Evolutionary conservation across 23 tunicate species (phyloP), one percentile per base, ranked within the genome.

Genomic region (Phallusia fumigata): DNA sequence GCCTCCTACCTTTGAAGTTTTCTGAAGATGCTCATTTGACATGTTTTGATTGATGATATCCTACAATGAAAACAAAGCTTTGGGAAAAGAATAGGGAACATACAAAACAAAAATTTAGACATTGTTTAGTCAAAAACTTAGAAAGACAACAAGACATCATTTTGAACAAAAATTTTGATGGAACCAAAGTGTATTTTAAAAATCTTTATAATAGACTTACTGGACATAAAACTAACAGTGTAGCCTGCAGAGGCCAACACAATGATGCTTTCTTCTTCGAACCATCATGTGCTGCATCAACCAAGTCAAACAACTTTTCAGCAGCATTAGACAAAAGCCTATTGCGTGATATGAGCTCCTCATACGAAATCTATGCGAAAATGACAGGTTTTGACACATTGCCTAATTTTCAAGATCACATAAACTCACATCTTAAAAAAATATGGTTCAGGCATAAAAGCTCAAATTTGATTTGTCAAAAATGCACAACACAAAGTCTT

Each of bases 221-320:
- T 5, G 97, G 97, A 34, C 91, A 92, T 50, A 92, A 81, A 45
- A 86, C 75, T 19, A 92, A 79, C 16, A 92, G 88, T 80, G 81
- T 75, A 21, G 83, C 87, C 64, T 92, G 97, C 34, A 92, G 82
- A 12, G 97, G 97, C 97, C 97, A 92, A 78, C 81, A 87, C 32
- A 69, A 65, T 30, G 85, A 74, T 13, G 97, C 88, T 69, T 92
- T 92, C 82, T 90, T 88, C 40, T 92, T 92, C 21, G 97, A 92
- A 50, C 92, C 88, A 64, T 92, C 97, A 0, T 84, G 77, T 0
- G 76, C 44, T 0, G 31, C 69, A 52, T 91, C 91, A 1, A 87
- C 33, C 76, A 87, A 31, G 30, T 84, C 91, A 53, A 87, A 92
- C 13, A 92, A 78, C 74, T 87, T 87, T 36, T 84, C 97, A 18